Conservation (phyloP, 2,888 invertebrate genomes). For the Gortyna flavago region DNA sequence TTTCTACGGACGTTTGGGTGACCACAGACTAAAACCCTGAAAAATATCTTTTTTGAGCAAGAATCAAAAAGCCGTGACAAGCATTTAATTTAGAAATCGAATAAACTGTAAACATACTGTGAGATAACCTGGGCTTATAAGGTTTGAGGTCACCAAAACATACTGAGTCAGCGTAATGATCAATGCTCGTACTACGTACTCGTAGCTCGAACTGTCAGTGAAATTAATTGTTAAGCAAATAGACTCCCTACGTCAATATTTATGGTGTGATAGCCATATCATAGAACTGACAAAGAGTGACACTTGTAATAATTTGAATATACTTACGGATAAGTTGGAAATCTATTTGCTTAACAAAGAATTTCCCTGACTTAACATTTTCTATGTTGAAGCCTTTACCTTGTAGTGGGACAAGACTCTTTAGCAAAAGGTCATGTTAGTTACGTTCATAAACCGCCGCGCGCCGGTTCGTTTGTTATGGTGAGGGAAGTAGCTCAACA, state of each 20-base stretch:
- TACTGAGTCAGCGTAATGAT: not conserved
- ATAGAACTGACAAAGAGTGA: not conserved
- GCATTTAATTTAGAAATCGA: not conserved
- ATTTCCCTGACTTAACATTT: not conserved
- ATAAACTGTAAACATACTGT: not conserved
- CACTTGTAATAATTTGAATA: not conserved
- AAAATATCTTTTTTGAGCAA: not conserved
- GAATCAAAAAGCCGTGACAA: not conserved
- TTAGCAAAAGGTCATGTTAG: conserved; percentile 13
- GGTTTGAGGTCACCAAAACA: not conserved
- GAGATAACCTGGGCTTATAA: not conserved
- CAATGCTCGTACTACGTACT: not conserved
- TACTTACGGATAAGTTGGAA: not conserved
- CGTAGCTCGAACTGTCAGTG: not conserved
- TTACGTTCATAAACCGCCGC: not conserved
- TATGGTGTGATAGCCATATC: not conserved
- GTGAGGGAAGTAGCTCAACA: conserved; percentile 23
- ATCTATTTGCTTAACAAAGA: not conserved
- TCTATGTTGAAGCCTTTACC: not conserved
- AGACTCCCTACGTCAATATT: too few relatives aligned
- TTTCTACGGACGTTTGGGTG: not conserved
- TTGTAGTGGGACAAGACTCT: not conserved
- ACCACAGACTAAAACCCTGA: not conserved
- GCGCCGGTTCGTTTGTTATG: conserved; percentile 8
- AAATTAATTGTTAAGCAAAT: not conserved